Evolutionary conservation across 2,797 vertebrate species (phyloP).

Genomic region (Hipposideros larvatus): DNA sequence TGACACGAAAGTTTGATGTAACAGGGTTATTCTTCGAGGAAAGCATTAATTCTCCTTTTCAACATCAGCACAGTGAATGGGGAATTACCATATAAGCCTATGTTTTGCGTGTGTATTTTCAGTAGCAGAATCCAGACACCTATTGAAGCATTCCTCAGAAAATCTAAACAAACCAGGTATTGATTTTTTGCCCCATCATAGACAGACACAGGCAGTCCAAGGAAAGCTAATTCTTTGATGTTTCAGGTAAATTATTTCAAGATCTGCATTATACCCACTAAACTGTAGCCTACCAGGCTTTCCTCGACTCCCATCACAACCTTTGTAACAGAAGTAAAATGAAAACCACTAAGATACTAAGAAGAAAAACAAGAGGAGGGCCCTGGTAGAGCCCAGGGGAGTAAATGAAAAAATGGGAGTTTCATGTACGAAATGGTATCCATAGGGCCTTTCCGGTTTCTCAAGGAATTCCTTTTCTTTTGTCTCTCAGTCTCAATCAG

Average conservation of each 20-base stretch:
- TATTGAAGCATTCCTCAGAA: neutral
- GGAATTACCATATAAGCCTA: neutral
- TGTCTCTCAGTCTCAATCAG: neutral
- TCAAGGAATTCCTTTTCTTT: neutral
- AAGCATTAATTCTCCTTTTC: neutral
- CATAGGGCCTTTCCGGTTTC: neutral
- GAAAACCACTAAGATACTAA: neutral
- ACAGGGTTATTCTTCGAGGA: neutral
- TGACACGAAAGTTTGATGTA: neutral
- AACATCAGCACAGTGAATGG: neutral
- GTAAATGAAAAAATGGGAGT: neutral
- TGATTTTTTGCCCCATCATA: neutral
- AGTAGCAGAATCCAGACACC: conserved; percentile 1
- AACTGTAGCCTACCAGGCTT: neutral
- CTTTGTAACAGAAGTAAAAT: conserved; percentile 28
- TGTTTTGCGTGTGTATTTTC: conserved; percentile 3
- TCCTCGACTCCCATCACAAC: neutral
- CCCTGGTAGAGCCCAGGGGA: neutral
- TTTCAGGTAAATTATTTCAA: conserved; percentile 60
- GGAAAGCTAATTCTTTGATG: neutral
- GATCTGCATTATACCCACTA: neutral
- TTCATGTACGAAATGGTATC: neutral
- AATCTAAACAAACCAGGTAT: neutral
- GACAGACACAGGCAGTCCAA: neutral
- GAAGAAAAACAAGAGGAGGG: neutral